Percentiles rank a stretch among this genome's conserved stretches.
phyloP scores from a whole-genome alignment of 2,797 vertebrate species.

The Ciconia nigra region DNA sequence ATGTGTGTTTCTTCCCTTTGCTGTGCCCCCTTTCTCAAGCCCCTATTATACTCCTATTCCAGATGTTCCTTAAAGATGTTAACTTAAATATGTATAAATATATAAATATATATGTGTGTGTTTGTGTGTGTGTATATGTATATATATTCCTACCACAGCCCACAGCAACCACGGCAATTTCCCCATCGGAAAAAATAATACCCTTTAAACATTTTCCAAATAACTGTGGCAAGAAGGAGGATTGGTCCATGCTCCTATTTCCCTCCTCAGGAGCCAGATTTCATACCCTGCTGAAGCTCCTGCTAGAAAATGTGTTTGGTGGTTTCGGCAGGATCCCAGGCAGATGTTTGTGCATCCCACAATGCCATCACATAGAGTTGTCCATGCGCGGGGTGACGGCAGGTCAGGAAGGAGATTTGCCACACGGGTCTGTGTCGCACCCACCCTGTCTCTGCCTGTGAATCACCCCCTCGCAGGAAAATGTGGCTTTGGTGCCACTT shows the following conservation, averaged over 20 bases:
- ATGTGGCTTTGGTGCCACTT: background rate
- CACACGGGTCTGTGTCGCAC: accelerated
- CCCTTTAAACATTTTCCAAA: background rate
- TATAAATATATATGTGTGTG: background rate
- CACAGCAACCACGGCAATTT: background rate
- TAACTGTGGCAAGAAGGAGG: background rate
- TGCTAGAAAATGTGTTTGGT: background rate
- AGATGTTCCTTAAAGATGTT: background rate
- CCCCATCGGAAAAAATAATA: background rate
- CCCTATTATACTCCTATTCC: background rate
- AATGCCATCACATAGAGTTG: background rate
- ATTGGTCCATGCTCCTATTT: background rate
- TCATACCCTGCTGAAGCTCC: background rate
- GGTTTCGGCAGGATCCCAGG: background rate
- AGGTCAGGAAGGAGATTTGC: background rate
- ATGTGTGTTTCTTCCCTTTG: background rate
- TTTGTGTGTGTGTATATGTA: background rate
- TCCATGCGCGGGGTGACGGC: background rate
- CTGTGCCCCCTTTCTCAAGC: background rate
- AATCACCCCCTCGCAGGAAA: background rate
- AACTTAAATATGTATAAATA: background rate
- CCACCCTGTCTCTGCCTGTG: background rate
- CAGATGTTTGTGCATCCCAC: background rate
- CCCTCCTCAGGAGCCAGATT: background rate
- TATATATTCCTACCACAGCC: background rate